Base-by-base conservation (phyloP, 1,140 invertebrate species). In the Procambarus virginalis region DNA sequence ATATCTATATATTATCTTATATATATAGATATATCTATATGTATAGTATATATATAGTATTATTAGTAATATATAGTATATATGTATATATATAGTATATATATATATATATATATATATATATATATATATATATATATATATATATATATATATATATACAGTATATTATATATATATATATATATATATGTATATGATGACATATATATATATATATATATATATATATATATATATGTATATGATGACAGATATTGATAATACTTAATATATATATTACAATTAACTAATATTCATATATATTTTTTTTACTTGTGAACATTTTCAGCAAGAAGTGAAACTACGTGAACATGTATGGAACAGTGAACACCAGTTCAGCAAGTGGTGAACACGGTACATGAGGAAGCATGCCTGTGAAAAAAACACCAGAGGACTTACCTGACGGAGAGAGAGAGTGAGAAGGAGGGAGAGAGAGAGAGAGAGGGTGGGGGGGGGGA, bases 121-220 rank as follows among this genome's bases (percentile, higher is more conserved):
- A 55, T 80, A 55, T 80, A 55, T 80, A 55, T 80, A 55, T 80
- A 55, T 80, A 22, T 80, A 48, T 80, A 48, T 80, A 48, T 55
- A 48, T 80, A 48, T 80, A 48, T 80, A 48, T 80, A 48, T 80
- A 48, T 80, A 55, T 80, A 55, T 80, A 55, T 80, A 55, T 80
- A 55, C n/a, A n/a, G n/a, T n/a, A n/a, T n/a, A n/a, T n/a, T 80
- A 55, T 80, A 80, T 80, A 80, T 80, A 80, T 80, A 80, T 80
- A 80, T 80, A 80, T 80, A 55, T 80, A 80, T 80, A 80, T 80
- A 55, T 80, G 17, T 80, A 80, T 51, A 80, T 80, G 49, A 3
- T 14, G 51, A 10, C 22, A 60, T 81, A 45, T 81, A 45, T 60
- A 60, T 81, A 60, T 81, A 60, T 60, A 60, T 82, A 64, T 82